Evolutionary conservation across 2,888 invertebrate species (phyloP), one percentile per base, ranked within the genome.

Genomic region (Dendrolimus pini): DNA sequence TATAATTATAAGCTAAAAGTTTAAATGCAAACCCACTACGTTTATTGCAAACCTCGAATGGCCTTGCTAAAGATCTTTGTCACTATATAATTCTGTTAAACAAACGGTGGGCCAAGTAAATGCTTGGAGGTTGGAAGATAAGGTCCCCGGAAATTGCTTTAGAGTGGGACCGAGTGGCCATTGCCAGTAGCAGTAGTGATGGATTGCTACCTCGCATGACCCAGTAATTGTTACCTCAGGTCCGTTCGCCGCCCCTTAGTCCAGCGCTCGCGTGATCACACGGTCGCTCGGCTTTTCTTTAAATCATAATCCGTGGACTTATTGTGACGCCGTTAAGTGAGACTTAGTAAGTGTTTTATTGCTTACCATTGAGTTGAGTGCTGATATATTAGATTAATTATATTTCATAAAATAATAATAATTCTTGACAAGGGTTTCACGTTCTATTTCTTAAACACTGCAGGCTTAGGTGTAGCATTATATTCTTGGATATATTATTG

Each of bases 131-230:
- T 68, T 74, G 74, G 70, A 68, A 84, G 89, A 89, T 89, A 89
- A 89, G 87, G 78, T 68, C 66, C 62, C 78, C 87, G 89, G 89
- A 89, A 90, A 90, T 89, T 90, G 85, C 87, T 78, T 82, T 76
- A 82, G 86, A 88, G 82, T 85, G 83, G 80, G 78, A 77, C 80
- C 72, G 80, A 82, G 81, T 81, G 82, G 80, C 81, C 74, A 80
- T 76, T 77, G 83, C 82, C 76, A 80, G 75, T 78, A 79, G 79
- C 78, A 77, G 73, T 81, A 87, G 83, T 90, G 89, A 90, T 90
- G 85, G 88, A 90, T 90, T 73, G 83, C 73, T 64, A 63, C 69
- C 82, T 90, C 79, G 89, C 89, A 89, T 90, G 89, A 85, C 89
- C 84, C 76, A 69, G 81, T 89, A 88, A 89, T 89, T 89, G 88